A percentile compares a stretch with the other conserved stretches of the same genome.
These are phyloP conservation scores for Leptocoma aspasia DNA, from an alignment of 2,113 vertebrate species.

Conservation along the genomic window DNA sequence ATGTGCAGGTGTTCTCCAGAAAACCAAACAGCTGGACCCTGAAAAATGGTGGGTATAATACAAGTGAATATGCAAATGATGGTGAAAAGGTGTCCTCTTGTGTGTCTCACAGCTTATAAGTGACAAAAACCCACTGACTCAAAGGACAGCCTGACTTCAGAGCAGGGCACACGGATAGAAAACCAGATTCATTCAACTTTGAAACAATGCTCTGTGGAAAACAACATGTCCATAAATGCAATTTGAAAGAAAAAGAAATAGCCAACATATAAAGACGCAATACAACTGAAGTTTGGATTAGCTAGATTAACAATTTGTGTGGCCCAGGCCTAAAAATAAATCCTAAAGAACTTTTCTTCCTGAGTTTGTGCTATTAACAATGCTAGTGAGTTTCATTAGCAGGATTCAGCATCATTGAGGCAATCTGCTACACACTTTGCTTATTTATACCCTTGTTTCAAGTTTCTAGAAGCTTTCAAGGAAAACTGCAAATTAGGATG, in stretches of 20 bases:
- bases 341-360: not conserved
- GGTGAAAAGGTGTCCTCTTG: not conserved
- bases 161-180: not conserved
- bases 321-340: not conserved
- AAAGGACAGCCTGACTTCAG: not conserved
- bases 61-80: not conserved
- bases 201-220: not conserved
- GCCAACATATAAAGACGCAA: not conserved
- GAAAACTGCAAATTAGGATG: not conserved
- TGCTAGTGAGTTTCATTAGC: not conserved
- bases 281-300: not conserved
- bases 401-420: not conserved
- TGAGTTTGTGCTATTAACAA: not conserved
- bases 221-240: not conserved
- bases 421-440: not conserved
- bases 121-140: not conserved
- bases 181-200: not conserved
- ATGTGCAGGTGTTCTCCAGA: not conserved
- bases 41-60: not conserved
- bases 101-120: not conserved
- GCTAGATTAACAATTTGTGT: not conserved
- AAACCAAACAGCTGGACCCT: not conserved
- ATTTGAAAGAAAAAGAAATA: not conserved
- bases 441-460: not conserved
- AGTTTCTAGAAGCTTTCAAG: not conserved